Base-by-base conservation (phyloP, 2,888 invertebrate species). In the Pristionchus fissidentatus region DNA sequence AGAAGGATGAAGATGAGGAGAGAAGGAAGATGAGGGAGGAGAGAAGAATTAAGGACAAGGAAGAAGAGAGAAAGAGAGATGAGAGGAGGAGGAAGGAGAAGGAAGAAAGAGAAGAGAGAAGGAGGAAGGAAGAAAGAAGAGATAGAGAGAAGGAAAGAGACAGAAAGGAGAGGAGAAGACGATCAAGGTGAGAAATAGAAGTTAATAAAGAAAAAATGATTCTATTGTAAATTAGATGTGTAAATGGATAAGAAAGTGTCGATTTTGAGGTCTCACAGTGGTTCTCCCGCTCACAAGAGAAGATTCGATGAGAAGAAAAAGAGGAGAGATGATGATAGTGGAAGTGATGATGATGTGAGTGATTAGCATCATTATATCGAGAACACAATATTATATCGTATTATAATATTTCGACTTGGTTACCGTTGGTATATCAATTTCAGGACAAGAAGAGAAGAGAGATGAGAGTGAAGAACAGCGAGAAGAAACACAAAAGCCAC, bases 91-190 rank as follows among this genome's bases (percentile, higher is more conserved):
- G 70, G 49, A 43, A 35, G 35, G 62, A 80, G 32, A 41, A 41
- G 29, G 75, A 75, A 10, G 57, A 75, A 19, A 77, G 79, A 13
- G 66, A 80, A 29, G 32, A 57, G n/a, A 81, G 57, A 35, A 70
- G 82, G 22, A 57, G 82, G 35, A 60, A 62, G n/a, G 70, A 38
- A 29, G 75, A 75, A 22, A 46, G 84, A 86, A 66, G 82, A n/a
- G 41, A 86, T 75, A 22, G 70, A 43, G 26, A 84, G 41, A 46
- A 83, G 35, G 22, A 73, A 22, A 43, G 43, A 8, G 84, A 85
- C 19, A 79, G 41, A 82, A 52, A 79, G 77, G 84, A 77, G 84
- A 87, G 83, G 86, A 86, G 80, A 88, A 87, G 79, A 79, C 80
- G 73, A 88, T 86, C 84, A 87, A 88, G 66, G 49, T 62, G 73